Base-by-base conservation (phyloP, 2,113 vertebrate genomes). In the Mystacornis crossleyi region DNA sequence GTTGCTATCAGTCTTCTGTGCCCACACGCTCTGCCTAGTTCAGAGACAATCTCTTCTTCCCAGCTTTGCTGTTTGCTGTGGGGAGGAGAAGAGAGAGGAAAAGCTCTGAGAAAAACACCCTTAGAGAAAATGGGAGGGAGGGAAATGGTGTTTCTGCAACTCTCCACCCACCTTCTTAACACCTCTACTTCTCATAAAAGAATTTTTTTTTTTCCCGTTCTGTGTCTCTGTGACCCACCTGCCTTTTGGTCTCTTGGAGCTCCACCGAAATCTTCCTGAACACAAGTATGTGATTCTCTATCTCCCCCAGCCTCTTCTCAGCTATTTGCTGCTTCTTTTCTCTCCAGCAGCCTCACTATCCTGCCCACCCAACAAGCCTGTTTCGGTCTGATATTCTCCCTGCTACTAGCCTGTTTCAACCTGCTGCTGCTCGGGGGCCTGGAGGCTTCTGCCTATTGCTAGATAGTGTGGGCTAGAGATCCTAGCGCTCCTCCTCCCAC, bases 1-100 rank as follows among this genome's bases (percentile, higher is more conserved):
- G 51, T 64, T 86, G 47, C 83, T 95, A 73, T 81, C 83, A 74
- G 77, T 65, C 69, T 75, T 62, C 73, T 43, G 45, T 61, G 80
- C 55, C 82, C 72, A 83, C 55, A 42, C 85, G 78, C 79, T 29
- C 80, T 24, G 28, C 72, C 67, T 45, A 66, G 70, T 65, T 78
- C 50, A 25, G 47, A 93, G 95, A 72, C 89, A 96, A 89, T 73
- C 89, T 95, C 83, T 55, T 81, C 78, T 86, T 79, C 40, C 93
- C 95, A 95, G 80, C 83, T 95, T 93, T 80, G 38, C 90, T 82
- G 80, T 73, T 82, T 70, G 89, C 94, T 87, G 51, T 34, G 28
- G 85, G 72, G 81, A 97, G 85, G 81, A 89, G 93, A 85, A 92
- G 47, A 74, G 48, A 66, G 36, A 81, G 36, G 50, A 79, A 87